Percentiles rank a stretch among this genome's conserved stretches.
Conservation (phyloP, 2,113 vertebrate species). For the Neogobius melanostomus region DNA sequence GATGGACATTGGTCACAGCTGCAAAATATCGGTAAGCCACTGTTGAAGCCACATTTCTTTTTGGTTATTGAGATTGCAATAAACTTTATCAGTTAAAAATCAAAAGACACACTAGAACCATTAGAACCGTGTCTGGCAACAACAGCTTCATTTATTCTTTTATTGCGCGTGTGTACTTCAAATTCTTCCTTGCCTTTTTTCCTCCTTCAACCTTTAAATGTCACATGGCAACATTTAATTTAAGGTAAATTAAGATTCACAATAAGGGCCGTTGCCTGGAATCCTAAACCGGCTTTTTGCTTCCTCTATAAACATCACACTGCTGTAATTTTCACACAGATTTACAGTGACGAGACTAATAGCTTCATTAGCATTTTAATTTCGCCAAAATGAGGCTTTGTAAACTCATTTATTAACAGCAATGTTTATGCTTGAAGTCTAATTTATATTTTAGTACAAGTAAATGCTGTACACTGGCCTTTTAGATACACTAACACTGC, state of each 20-base stretch:
- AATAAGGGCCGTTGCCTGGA: not conserved
- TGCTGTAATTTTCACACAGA: not conserved
- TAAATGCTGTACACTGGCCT: not conserved
- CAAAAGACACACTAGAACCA: too few species aligned
- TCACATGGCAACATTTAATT: conserved; percentile 9
- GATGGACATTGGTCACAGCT: conserved; percentile 3
- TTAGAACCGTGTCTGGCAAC: not conserved
- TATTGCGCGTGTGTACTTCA: conserved; percentile 3
- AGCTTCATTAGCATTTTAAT: conserved; percentile 6
- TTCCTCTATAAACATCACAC: not conserved
- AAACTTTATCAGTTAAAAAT: not conserved
- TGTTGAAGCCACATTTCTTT: not conserved
- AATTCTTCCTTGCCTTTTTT: not conserved
- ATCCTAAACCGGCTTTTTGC: not conserved
- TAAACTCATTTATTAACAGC: not conserved
- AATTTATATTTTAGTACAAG: not conserved
- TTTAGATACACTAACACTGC: not conserved
- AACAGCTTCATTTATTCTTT: not conserved
- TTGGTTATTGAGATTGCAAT: not conserved
- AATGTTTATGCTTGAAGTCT: not conserved
- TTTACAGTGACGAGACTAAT: conserved; percentile 5
- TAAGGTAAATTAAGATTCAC: conserved; percentile 9
- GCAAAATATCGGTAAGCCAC: not conserved
- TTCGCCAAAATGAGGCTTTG: conserved; percentile 1
- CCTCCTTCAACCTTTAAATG: conserved; percentile 9